phyloP scores from a whole-genome alignment of 2,797 vertebrate genomes.

The Ibycter americanus region DNA sequence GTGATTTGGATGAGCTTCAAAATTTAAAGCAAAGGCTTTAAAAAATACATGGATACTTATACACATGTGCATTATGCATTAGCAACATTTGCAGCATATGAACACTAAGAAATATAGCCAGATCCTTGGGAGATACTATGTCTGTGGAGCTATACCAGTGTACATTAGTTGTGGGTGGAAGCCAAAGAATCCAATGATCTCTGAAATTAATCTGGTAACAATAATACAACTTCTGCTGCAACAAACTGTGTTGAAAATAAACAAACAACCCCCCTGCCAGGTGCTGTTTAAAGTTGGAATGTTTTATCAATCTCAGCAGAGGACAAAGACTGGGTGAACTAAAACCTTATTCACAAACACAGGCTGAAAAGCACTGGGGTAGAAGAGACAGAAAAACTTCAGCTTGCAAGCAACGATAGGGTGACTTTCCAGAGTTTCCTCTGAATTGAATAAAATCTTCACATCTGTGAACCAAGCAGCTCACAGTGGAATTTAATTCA shows the following conservation, averaged over 20 bases:
- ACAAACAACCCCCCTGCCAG: background rate
- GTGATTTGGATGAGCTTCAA: background rate
- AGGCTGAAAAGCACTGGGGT: background rate
- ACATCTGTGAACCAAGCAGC: background rate
- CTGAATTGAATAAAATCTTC: background rate
- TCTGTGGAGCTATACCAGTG: background rate
- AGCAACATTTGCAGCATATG: background rate
- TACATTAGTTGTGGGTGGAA: background rate
- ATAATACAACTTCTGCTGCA: background rate
- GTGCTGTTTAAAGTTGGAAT: background rate
- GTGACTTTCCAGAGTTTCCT: background rate
- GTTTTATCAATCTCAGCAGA: background rate
- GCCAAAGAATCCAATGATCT: background rate
- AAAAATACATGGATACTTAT: rapidly evolving
- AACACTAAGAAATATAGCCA: background rate
- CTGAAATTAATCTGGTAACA: background rate
- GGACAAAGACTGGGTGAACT: background rate
- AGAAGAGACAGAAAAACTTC: background rate
- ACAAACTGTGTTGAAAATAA: background rate
- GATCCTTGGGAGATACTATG: background rate
- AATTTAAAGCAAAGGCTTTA: background rate
- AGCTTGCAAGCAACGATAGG: background rate
- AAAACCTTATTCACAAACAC: background rate
- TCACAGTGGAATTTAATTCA: background rate
- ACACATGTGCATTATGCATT: background rate